Evolutionary conservation across 30 jellyfish, hydroid and myxozoan species (phyloP).

Genomic region (Pseudorhiza aurosa): DNA sequence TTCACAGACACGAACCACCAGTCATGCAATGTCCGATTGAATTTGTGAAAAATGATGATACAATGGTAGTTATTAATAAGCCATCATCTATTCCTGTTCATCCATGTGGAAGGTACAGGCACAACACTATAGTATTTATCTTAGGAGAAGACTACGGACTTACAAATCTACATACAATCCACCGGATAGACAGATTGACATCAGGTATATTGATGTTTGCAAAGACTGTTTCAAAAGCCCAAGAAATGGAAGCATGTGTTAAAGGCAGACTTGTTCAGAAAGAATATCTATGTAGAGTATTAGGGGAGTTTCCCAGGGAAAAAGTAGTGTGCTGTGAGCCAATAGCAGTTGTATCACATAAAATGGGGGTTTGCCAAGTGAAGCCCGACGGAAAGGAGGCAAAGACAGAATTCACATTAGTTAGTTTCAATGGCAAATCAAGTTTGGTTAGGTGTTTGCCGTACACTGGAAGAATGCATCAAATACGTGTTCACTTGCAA

Average conservation of each 20-base stretch:
- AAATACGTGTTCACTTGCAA: constrained; percentile 97
- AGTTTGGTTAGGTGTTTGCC: constrained; percentile 90
- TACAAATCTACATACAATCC: constrained; percentile 82
- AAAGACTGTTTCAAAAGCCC: constrained; percentile 84
- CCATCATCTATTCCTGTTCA: constrained; percentile 98
- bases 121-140: constrained; percentile 88
- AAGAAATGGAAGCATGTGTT: constrained; percentile 85
- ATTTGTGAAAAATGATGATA: constrained; percentile 71
- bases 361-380: constrained; percentile 93
- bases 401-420: constrained; percentile 57
- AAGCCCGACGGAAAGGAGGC: constrained; percentile 87
- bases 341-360: constrained; percentile 81
- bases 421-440: constrained; percentile 71
- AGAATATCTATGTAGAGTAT: constrained; percentile 87
- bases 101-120: constrained; percentile 97
- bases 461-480: constrained; percentile 98
- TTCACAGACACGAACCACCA: constrained; percentile 98
- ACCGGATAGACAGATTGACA: constrained; percentile 93
- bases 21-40: constrained; percentile 76
- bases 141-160: constrained; percentile 84
- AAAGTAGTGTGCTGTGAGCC: constrained; percentile 77
- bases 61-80: constrained; percentile 84
- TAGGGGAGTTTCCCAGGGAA: constrained; percentile 90
- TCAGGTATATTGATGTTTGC: constrained; percentile 97
- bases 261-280: constrained; percentile 82